Conservation (phyloP, 92 coral and sea anemone genomes). For the Nematostella vectensis region DNA sequence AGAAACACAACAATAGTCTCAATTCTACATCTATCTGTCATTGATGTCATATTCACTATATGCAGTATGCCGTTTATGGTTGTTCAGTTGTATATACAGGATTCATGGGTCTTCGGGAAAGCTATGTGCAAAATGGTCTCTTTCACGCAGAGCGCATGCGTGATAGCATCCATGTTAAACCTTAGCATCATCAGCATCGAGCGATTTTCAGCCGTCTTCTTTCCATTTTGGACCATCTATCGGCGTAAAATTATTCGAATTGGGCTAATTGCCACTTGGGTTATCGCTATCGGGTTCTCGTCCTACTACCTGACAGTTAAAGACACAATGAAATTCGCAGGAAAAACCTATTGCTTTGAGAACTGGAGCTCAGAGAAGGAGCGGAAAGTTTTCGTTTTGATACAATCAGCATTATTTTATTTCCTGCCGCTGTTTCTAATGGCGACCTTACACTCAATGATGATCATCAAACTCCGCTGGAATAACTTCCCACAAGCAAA, state of each 20-base stretch:
- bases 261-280: not conserved
- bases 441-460: not conserved
- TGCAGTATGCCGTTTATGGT: slow-evolving; percentile 49
- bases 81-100: slow-evolving; percentile 33
- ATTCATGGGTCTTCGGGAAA: slow-evolving; percentile 52
- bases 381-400: not conserved
- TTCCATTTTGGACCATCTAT: slow-evolving; percentile 34
- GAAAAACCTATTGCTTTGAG: not conserved
- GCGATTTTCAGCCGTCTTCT: slow-evolving; percentile 56
- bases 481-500: no score
- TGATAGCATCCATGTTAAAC: slow-evolving; percentile 36
- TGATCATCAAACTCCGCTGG: not conserved
- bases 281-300: not conserved
- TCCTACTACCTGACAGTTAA: not conserved
- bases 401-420: not conserved
- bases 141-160: slow-evolving; percentile 33
- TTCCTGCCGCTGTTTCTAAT: not conserved
- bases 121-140: slow-evolving; percentile 37
- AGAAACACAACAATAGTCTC: slow-evolving; percentile 39
- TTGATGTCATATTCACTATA: slow-evolving; percentile 46
- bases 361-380: not conserved
- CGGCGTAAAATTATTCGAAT: not conserved
- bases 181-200: slow-evolving; percentile 49
- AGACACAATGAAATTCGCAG: not conserved
- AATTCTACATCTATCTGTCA: slow-evolving; percentile 46